These are phyloP conservation scores for Podilymbus podiceps DNA, from an alignment of 2,113 vertebrate genomes.

Conservation along the genomic window DNA sequence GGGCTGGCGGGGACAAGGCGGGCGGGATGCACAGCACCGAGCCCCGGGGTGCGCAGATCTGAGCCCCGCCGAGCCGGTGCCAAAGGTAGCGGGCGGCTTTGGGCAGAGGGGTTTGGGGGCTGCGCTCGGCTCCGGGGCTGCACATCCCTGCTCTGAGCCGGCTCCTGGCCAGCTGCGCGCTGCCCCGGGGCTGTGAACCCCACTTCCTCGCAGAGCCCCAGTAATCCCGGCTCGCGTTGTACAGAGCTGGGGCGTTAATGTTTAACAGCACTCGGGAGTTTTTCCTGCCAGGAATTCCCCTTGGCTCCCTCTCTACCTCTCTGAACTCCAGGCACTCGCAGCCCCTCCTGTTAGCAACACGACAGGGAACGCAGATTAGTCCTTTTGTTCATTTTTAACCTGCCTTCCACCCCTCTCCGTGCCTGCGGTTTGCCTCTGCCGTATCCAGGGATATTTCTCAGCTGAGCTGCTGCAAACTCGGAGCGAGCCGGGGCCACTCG, in stretches of 20 bases:
- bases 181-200: background rate
- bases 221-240: background rate
- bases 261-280: background rate
- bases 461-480: background rate
- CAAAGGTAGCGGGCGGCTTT: no score
- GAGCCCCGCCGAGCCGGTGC: background rate
- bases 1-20: background rate
- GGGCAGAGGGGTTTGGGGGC: background rate
- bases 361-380: background rate
- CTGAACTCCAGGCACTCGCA: background rate
- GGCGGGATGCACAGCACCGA: background rate
- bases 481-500: background rate
- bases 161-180: background rate
- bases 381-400: background rate
- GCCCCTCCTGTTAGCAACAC: accelerated
- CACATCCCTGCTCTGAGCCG: background rate
- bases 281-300: slow-evolving; percentile 29
- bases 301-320: background rate
- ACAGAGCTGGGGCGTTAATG: background rate
- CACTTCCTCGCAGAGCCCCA: accelerated
- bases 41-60: no score
- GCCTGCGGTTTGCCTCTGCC: background rate
- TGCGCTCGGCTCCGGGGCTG: accelerated
- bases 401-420: accelerated
- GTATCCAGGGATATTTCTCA: background rate